Base-by-base conservation (phyloP, 2,888 invertebrate genomes). In the Acanthococcus lagerstroemiae region DNA sequence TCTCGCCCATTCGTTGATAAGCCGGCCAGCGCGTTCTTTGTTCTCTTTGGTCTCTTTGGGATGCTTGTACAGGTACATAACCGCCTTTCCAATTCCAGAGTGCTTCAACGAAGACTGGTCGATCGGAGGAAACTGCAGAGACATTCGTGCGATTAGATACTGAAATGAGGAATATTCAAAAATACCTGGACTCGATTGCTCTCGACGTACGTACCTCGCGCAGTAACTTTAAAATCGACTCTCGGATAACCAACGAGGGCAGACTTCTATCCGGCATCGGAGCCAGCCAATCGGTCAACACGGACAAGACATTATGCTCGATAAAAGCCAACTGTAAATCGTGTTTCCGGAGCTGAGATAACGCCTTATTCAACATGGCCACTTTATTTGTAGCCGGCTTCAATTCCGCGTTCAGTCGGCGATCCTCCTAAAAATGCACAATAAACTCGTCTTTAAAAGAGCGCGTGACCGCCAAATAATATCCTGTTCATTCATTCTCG, bases 41-140 rank as follows among this genome's bases (percentile, higher is more conserved):
- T 97, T 97, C 67, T 84, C 82, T 77, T 94, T 94, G 0, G 91
- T 90, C 80, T 99, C 99, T 76, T 88, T 90, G 0, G 99, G 97
- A 77, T 99, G 97, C 77, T 99, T 99, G 78, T 94, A 97, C 60
- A 99, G 81, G 79, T 97, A 96, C 99, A 99, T 99, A 1, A 99
- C 93, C 48, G 99, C 97, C 79, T 97, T 97, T 66, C 97, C 97
- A 71, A 97, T 93, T 25, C 96, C 96, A 6, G 95, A 95, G 75
- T 92, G 91, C 76, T 95, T 95, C 71, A 99, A 80, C 67, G 90
- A 86, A 48, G 87, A 84, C 76, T 92, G 90, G 76, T 92, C 92
- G 67, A 95, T 86, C 25, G 84, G 81, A 27, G 95, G 95, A 78
- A 95, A 94, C 87, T 90, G 76, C 78, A 78, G 48, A 4, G 15